phyloP scores from a whole-genome alignment of 2,888 invertebrate species.

The Lumbricus terrestris region DNA sequence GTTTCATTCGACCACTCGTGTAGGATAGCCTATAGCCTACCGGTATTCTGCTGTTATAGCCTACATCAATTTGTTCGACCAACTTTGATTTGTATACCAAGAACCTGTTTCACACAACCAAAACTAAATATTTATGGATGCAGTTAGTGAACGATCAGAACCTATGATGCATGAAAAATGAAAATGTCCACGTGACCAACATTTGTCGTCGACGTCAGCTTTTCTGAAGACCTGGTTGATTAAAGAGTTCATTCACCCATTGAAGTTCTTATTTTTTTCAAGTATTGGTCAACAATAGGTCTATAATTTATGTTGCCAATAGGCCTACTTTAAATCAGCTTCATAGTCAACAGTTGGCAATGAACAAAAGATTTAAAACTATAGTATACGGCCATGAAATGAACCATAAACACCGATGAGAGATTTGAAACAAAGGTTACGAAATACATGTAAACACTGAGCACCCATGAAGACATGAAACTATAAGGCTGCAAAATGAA shows the following conservation, averaged over 20 bases:
- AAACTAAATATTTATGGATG: neutral
- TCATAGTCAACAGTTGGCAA: too few species aligned
- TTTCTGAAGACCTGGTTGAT: neutral
- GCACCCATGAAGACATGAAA: too few species aligned
- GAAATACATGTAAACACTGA: neutral
- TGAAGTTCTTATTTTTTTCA: neutral
- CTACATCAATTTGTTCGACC: neutral
- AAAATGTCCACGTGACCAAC: neutral
- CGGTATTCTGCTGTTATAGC: too few species aligned
- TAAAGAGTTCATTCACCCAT: neutral
- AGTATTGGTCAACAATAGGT: too few species aligned
- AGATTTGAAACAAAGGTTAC: neutral
- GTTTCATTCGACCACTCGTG: neutral
- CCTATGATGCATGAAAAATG: neutral
- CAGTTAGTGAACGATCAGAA: neutral
- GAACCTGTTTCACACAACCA: neutral
- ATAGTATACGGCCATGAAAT: too few species aligned
- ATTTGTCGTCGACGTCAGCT: neutral
- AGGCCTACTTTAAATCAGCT: too few species aligned
- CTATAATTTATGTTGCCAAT: too few species aligned
- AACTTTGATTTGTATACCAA: neutral
- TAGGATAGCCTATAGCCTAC: too few species aligned
- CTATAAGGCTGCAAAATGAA: too few species aligned
- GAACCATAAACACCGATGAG: neutral
- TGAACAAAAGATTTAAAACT: too few species aligned